Evolutionary conservation across 2,797 vertebrate genomes (phyloP).

Genomic region (Phoxinus dragarum): DNA sequence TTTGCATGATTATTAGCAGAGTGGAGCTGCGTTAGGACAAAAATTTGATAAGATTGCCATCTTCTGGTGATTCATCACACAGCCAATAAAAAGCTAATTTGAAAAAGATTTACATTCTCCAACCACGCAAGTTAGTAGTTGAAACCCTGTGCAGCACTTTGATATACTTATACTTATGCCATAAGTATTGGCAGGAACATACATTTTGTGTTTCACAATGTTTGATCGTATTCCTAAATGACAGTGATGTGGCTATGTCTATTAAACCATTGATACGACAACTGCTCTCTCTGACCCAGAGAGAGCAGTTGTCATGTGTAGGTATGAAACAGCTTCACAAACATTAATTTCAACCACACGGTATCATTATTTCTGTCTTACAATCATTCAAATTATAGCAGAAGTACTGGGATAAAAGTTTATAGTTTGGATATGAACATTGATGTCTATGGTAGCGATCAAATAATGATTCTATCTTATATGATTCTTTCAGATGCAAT

Average conservation of each 20-base stretch:
- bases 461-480: not conserved
- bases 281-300: too few relatives aligned
- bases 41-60: constrained; percentile 13
- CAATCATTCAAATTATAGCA: too few relatives aligned
- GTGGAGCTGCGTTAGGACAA: not conserved
- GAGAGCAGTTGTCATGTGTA: too few relatives aligned
- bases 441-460: not conserved
- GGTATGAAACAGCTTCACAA: too few relatives aligned
- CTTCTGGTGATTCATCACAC: not conserved
- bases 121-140: not conserved
- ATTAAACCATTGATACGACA: too few relatives aligned
- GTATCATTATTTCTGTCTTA: not conserved
- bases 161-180: not conserved
- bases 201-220: not conserved
- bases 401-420: not conserved
- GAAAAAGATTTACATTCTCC: not conserved
- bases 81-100: not conserved
- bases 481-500: too few relatives aligned
- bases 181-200: not conserved
- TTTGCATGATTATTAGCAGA: not conserved
- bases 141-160: not conserved
- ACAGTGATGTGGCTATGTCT: too few relatives aligned
- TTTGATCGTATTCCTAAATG: too few relatives aligned
- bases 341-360: too few relatives aligned
- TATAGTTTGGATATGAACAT: not conserved